Evolutionary conservation across 1,140 invertebrate species (phyloP), one percentile per base, ranked within the genome.

Genomic region (Meloidogyne floridensis): DNA sequence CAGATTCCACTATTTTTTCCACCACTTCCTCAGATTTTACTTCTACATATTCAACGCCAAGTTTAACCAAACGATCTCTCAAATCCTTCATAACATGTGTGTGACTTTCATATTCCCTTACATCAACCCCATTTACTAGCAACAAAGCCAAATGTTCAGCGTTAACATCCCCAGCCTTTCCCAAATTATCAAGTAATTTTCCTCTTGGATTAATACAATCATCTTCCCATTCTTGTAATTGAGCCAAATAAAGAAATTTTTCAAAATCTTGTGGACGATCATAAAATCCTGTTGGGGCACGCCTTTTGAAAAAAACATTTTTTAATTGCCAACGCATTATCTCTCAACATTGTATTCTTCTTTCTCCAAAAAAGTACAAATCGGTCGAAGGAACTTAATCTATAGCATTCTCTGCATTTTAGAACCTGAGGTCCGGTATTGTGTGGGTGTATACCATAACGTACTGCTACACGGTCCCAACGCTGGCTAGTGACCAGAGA

Each of bases 121-220:
- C 88, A 91, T 95, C 93, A 75, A 97, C 92, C 87, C 93, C 92
- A 90, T 94, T 93, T 89, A 95, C 93, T 10, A 93, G 90, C 71
- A 97, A 91, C 88, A 97, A 93, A 10, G 94, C 94, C 87, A 92
- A 92, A 5, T 93, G 94, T 91, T 96, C 94, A 70, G 93, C 92
- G 70, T 93, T 92, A 84, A 97, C 92, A 84, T 95, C 93, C 9
- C 93, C 94, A 70, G 92, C 91, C 80, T 93, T 91, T 0, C 95
- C 95, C 72, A 97, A 91, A 77, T 92, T 92, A 86, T 93, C 91
- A 15, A 93, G 84, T 72, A 96, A 91, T 84, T 91, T 91, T 4
- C 94, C 92, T 65, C 77, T 81, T 11, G 83, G 56, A 54, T 83
- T 75, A 32, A 84, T 79, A 51, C 86, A 84, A 70, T 84, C 86